Evolutionary conservation across 2,113 vertebrate species (phyloP).

Genomic region (Sturnira hondurensis): DNA sequence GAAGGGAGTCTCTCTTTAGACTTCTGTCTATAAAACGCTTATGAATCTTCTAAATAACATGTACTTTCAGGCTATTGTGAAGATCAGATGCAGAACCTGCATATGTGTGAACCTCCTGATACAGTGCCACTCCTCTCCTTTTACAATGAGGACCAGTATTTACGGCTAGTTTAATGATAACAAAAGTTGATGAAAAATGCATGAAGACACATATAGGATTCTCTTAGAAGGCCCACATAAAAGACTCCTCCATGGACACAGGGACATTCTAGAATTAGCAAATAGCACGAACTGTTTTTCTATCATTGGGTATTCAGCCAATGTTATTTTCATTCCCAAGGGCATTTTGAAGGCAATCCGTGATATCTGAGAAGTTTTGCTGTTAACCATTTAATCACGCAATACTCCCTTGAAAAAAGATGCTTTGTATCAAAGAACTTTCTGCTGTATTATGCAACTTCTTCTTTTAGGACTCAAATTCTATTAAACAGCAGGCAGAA

Average conservation of each 20-base stretch:
- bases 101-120: background rate
- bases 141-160: background rate
- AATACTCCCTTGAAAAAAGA: background rate
- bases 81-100: no score
- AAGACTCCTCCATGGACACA: background rate
- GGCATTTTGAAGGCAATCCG: background rate
- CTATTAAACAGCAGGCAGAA: background rate
- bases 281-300: background rate
- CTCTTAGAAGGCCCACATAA: background rate
- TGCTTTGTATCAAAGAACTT: background rate
- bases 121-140: no score
- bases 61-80: background rate
- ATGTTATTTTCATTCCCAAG: background rate
- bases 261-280: slow-evolving; percentile 14
- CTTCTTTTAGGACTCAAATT: slow-evolving; percentile 11
- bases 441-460: background rate
- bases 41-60: background rate
- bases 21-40: background rate
- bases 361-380: background rate
- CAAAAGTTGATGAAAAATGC: background rate
- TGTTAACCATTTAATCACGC: slow-evolving; percentile 2
- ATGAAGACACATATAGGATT: background rate
- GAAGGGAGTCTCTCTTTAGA: background rate
- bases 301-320: background rate
- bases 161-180: background rate